A percentile compares a stretch with the other conserved stretches of the same genome.
Conservation (phyloP, 2,113 vertebrate genomes). For the Lichenostomus cassidix region DNA sequence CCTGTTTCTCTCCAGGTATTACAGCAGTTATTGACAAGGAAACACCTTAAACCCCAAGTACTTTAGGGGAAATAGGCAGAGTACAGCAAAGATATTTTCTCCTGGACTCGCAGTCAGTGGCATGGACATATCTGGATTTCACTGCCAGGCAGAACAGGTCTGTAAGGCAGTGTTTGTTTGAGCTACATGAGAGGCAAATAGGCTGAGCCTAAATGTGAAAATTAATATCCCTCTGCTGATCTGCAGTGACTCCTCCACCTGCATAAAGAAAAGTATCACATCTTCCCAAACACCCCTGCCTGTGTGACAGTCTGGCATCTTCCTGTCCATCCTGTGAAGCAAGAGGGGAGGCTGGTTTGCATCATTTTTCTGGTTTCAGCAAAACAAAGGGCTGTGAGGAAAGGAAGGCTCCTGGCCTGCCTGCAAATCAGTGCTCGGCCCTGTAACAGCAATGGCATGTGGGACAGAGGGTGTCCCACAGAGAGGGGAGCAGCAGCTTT, state of each 20-base stretch:
- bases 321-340: neutral
- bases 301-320: neutral
- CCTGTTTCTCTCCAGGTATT: neutral
- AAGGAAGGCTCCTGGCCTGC: neutral
- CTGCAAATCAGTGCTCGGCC: neutral
- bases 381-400: neutral
- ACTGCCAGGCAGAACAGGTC: neutral
- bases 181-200: neutral
- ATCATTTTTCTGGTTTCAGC: neutral
- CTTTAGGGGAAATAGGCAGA: neutral
- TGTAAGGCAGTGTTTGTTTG: neutral
- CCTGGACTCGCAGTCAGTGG: neutral
- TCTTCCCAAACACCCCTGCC: neutral
- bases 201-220: neutral
- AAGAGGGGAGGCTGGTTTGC: neutral
- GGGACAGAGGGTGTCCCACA: neutral
- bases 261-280: neutral
- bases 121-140: neutral
- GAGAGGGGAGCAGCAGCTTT: neutral
- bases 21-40: neutral
- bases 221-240: neutral
- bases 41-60: neutral
- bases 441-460: fast-evolving
- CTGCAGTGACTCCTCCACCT: neutral
- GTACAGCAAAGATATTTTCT: neutral